Percentiles rank a stretch among this genome's conserved stretches.
Conservation (phyloP, 1,140 invertebrate species). For the Drosophila jambulina region DNA sequence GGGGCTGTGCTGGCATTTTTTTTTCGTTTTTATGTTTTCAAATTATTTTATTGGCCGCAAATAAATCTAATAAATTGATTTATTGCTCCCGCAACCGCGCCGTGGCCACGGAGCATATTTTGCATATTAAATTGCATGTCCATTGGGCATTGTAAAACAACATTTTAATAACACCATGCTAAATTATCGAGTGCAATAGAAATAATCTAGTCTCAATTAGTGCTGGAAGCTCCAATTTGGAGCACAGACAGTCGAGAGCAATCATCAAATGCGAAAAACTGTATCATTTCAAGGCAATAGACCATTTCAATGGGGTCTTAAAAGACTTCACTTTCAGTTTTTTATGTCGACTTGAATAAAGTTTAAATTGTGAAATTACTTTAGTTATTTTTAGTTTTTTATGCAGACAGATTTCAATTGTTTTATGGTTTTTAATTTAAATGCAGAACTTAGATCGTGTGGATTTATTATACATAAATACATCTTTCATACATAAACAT, state of each 20-base stretch:
- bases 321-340: slow-evolving; percentile 5
- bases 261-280: slow-evolving; percentile 6
- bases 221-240: not conserved
- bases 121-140: slow-evolving; percentile 20
- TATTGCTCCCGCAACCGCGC: slow-evolving; percentile 56
- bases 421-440: not conserved
- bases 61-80: slow-evolving; percentile 82
- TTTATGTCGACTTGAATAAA: not conserved
- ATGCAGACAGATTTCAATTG: not conserved
- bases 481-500: too few relatives aligned
- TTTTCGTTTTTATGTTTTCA: slow-evolving; percentile 61
- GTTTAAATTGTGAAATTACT: not conserved
- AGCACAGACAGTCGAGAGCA: not conserved
- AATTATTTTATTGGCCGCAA: slow-evolving; percentile 77
- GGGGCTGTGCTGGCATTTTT: slow-evolving; percentile 32
- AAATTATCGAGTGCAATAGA: slow-evolving; percentile 12
- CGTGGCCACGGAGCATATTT: slow-evolving; percentile 35
- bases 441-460: not conserved
- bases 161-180: slow-evolving; percentile 14
- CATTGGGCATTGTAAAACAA: slow-evolving; percentile 9
- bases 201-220: slow-evolving; percentile 31
- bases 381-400: not conserved
- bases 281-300: slow-evolving; percentile 17
- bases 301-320: slow-evolving; percentile 5
- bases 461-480: not conserved